Base-by-base conservation (phyloP, 2,797 vertebrate genomes). In the Spinus pinus region DNA sequence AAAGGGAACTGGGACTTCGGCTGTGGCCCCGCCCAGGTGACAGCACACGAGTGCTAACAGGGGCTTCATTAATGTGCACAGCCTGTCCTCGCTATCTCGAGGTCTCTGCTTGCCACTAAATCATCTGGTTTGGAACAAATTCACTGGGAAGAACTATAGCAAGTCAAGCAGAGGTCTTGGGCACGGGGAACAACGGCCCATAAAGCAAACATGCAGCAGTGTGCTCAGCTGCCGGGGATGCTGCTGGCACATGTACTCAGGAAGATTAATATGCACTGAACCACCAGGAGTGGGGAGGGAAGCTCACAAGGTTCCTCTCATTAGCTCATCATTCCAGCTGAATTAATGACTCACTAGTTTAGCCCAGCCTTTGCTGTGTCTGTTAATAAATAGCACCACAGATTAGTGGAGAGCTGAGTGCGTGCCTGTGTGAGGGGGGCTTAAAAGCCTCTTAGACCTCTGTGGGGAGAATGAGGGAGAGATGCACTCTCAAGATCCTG, bases 281-380 rank as follows among this genome's bases (percentile, higher is more conserved):
- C 69, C 86, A 90, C 35, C 53, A 85, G 81, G 62, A 91, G n/a
- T 33, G 30, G 86, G 69, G 74, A 88, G 84, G 83, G 57, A 91
- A 90, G 71, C 94, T 94, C 12, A 21, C 91, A 95, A 97, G 96
- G 96, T 98, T 97, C 90, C 81, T 93, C 81, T 97, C 95, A 93
- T 98, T 98, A 98, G 97, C 96, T 97, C 96, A 92, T 95, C 96
- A 54, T 96, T 96, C 86, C 93, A 95, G 69, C 70, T 93, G 93
- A 98, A 97, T 97, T 97, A 95, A 94, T 95, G 97, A 98, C 96
- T 97, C 95, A 81, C 54, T 80, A 67, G 61, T 92, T 95, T 79
- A 0, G 0, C 65, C 72, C 84, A 82, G 91, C 67, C 70, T 60
- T 92, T 11, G 6, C 81, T 86, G 79, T 73, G n/a, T 85, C 61